Base-by-base conservation (phyloP, 2,888 invertebrate genomes). In the Drosophila peninsularis region DNA sequence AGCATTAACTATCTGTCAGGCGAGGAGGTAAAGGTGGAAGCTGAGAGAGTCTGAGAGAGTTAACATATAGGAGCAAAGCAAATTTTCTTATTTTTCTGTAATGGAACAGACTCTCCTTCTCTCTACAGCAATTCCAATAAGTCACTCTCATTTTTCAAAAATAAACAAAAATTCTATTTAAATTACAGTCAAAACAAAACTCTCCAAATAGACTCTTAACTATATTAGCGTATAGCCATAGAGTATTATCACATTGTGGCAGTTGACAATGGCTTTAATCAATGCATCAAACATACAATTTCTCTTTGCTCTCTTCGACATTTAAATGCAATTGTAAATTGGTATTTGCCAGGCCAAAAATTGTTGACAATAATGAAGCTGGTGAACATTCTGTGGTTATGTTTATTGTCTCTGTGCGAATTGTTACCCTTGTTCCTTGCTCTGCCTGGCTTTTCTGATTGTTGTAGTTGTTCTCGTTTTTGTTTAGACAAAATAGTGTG, bases 351-450 rank as follows among this genome's bases (percentile, higher is more conserved):
- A 9, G 36, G n/a, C 45, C 49, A 30, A 21, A 69, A 69, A 54
- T 54, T 73, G 81, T 73, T 70, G 73, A 85, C 81, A 81, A 66
- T 81, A 82, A 85, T 83, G 75, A 71, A 81, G 82, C 85, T 71
- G 78, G 45, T 81, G 58, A 77, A 79, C 81, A 82, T 78, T 82
- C 69, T 83, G 85, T 36, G 83, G 83, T 75, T 67, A 53, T 77
- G 83, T 73, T 75, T 70, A 80, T 78, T 84, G 71, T 81, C 75
- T 63, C 61, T 65, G 56, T 27, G 30, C 63, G 66, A 78, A 78
- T 68, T 75, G 70, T 75, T 62, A 60, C 34, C 56, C 60, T 55
- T 71, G 66, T 54, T 71, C 21, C 37, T 36, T 44, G 44, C 39
- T 71, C 21, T 41, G 37, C 19, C 27, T 41, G 37, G 5, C 5